Base-by-base conservation (phyloP, 53 echinoderm and acorn worm genomes). In the Stichopus horrens region DNA sequence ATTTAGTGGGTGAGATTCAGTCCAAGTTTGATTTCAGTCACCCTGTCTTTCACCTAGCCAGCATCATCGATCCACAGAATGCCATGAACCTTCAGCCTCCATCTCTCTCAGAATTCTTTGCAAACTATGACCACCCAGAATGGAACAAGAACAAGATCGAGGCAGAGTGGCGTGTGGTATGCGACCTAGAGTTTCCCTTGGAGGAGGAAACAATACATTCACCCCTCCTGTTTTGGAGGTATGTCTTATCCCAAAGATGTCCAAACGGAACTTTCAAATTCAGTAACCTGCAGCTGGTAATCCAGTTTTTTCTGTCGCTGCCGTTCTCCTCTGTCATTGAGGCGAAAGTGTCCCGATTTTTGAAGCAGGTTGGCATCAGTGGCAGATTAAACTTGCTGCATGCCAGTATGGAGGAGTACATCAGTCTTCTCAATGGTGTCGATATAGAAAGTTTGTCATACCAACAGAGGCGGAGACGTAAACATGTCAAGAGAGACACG, bases 131-230 rank as follows among this genome's bases (percentile, higher is more conserved):
- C 20, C 85, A 85, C 13, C 85, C 85, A 9, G 18, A 68, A 37
- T 85, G 85, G 85, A 52, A 68, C 85, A 85, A 85, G 65, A 85
- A 85, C 85, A 66, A 66, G 63, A 85, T 85, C 18, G 85, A 85
- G 66, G 52, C 65, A 53, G 85, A 85, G 58, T 85, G 85, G 85
- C 60, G 85, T 4, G 85, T 52, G 52, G 85, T 85, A 16, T 65
- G 85, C 37, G 66, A 85, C 68, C 65, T 85, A 6, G 20, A 66
- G 52, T 65, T 85, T 20, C 85, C 85, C 20, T 63, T 8, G 52
- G 85, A 85, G 9, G 37, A 52, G 4, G 66, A 67, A 11, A 63
- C 51, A 52, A 21, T 85, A 8, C 85, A 85, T 52, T 85, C 85
- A 7, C 85, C 85, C 13, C 66, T 66, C 8, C 63, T 85, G 21